Evolutionary conservation across 2,888 invertebrate genomes (phyloP).

Genomic region (Drosophila cognata): DNA sequence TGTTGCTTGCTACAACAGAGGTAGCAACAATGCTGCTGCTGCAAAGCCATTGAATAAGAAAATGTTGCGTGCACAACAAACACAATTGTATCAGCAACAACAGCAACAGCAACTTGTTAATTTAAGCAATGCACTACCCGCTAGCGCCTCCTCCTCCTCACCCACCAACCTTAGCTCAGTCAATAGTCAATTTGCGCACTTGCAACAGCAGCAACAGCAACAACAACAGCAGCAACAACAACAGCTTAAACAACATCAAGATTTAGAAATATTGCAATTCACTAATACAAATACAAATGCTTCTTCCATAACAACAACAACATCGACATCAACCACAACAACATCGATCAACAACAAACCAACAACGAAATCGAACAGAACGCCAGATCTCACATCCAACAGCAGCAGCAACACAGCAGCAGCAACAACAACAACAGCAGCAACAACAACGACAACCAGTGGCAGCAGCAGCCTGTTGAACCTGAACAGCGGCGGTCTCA

Average conservation of each 20-base stretch:
- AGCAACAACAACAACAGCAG: conserved; percentile 48
- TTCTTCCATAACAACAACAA: conserved; percentile 61
- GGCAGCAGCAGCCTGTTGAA: conserved; percentile 38
- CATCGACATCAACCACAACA: conserved; percentile 41
- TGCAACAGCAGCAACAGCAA: conserved; percentile 70
- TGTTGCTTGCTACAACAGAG: conserved; percentile 50
- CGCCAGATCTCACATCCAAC: conserved; percentile 80
- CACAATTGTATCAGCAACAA: conserved; percentile 80
- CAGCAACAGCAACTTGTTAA: conserved; percentile 39
- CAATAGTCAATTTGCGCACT: conserved; percentile 54
- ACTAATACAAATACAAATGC: conserved; percentile 70
- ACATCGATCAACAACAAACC: conserved; percentile 40
- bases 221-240: conserved; percentile 56
- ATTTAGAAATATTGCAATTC: conserved; percentile 82
- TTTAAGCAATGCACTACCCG: conserved; percentile 39
- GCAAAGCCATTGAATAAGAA: conserved; percentile 83
- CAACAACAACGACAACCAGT: conserved; percentile 26
- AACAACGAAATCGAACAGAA: conserved; percentile 71
- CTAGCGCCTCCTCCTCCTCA: conserved; percentile 40
- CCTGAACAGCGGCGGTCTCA: conserved; percentile 84
- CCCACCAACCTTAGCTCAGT: conserved; percentile 61
- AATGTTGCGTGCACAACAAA: conserved; percentile 84
- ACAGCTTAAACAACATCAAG: conserved; percentile 71
- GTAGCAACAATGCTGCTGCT: conserved; percentile 40
- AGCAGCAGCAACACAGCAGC: conserved; percentile 38